Evolutionary conservation across 2,113 vertebrate genomes (phyloP).

Genomic region (Gymnorhina tibicen): DNA sequence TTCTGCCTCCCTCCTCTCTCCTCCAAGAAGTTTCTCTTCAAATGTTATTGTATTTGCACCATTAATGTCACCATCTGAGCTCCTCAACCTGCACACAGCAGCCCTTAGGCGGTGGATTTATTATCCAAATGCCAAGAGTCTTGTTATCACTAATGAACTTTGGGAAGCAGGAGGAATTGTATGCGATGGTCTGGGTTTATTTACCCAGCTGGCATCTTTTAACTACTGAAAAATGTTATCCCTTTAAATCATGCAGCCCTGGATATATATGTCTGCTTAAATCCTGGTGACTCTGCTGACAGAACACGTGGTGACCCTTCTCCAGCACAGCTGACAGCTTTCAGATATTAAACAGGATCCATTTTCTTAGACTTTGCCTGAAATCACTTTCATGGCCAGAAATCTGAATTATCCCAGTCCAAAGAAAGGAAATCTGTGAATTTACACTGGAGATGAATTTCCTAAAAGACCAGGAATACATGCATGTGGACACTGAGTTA

Average conservation of each 20-base stretch:
- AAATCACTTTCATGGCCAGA: neutral
- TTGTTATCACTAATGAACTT: conserved; percentile 46
- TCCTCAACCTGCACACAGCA: neutral
- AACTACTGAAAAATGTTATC: conserved; percentile 23
- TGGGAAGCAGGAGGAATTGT: neutral
- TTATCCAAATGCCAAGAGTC: conserved; percentile 60
- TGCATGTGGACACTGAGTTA: neutral
- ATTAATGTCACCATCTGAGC: neutral
- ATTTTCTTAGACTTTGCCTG: neutral
- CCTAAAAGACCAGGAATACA: neutral
- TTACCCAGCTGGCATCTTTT: neutral
- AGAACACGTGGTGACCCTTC: neutral
- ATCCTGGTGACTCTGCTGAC: neutral
- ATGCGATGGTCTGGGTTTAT: neutral
- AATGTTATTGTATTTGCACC: neutral
- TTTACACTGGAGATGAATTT: neutral
- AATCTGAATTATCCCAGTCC: neutral
- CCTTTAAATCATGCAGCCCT: neutral
- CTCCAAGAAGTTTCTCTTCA: neutral
- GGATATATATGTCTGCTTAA: neutral
- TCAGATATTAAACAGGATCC: neutral
- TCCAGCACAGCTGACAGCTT: neutral
- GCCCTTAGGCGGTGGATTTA: neutral
- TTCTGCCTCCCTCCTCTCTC: neutral
- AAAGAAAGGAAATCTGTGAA: neutral